Percentiles rank a stretch among this genome's conserved stretches.
phyloP scores from a whole-genome alignment of 2,113 vertebrate species.

The Datnioides undecimradiatus region DNA sequence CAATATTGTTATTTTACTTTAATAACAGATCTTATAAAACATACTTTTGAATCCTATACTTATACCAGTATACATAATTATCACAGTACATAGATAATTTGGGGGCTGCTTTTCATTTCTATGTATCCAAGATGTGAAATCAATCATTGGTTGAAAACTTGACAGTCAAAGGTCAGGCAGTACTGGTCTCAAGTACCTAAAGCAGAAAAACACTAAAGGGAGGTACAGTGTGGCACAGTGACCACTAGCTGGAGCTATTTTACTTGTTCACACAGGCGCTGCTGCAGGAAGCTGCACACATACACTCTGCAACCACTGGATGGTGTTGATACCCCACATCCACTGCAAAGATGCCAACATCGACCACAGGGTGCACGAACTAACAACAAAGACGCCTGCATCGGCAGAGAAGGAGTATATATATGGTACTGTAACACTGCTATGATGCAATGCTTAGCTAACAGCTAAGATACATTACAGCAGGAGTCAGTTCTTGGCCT shows the following conservation, averaged over 20 bases:
- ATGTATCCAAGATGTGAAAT: background rate
- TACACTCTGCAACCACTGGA: slow-evolving; percentile 49
- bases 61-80: background rate
- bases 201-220: background rate
- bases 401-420: background rate
- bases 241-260: slow-evolving; percentile 58
- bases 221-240: background rate
- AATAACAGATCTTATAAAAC: background rate
- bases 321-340: slow-evolving; percentile 17
- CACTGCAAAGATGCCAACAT: background rate
- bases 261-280: background rate
- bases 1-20: background rate
- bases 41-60: too few species aligned
- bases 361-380: background rate
- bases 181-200: background rate
- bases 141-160: background rate
- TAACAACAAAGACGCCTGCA: slow-evolving; percentile 21
- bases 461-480: background rate
- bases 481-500: background rate
- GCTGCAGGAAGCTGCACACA: background rate
- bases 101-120: too few species aligned
- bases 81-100: too few species aligned
- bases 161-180: background rate
- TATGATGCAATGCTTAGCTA: slow-evolving; percentile 48
- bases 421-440: background rate